Evolutionary conservation across 2,888 invertebrate genomes (phyloP).

Genomic region (Diaphora mendica): DNA sequence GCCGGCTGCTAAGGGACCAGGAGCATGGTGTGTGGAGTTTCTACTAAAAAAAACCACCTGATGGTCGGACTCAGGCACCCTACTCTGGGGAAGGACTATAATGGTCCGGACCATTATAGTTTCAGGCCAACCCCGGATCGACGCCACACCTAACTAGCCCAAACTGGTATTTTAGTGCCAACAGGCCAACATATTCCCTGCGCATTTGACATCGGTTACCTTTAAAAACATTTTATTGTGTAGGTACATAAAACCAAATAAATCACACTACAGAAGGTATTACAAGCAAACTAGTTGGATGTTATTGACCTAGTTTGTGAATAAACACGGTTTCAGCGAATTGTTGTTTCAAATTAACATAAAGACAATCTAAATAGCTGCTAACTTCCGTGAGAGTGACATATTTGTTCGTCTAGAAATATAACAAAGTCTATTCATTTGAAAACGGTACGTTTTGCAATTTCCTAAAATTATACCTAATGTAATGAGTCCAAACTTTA

Average conservation of each 20-base stretch:
- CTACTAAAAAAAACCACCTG: too few relatives aligned
- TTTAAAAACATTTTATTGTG: background rate
- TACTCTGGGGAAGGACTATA: background rate
- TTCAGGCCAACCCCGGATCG: too few relatives aligned
- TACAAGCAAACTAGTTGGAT: slow-evolving; percentile 19
- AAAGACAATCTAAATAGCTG: slow-evolving; percentile 1
- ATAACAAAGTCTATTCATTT: background rate
- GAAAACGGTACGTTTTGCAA: background rate
- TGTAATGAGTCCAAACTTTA: background rate
- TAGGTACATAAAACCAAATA: background rate
- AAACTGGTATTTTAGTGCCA: too few relatives aligned
- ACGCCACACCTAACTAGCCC: too few relatives aligned
- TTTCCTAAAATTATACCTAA: background rate
- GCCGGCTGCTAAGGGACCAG: too few relatives aligned
- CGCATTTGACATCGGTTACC: background rate
- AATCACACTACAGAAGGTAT: background rate
- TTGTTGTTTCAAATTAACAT: background rate
- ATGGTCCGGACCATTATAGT: background rate
- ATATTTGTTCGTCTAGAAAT: background rate
- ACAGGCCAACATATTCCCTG: too few relatives aligned
- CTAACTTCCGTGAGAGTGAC: background rate
- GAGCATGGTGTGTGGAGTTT: too few relatives aligned
- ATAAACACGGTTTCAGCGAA: slow-evolving; percentile 26
- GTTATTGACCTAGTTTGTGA: slow-evolving; percentile 41
- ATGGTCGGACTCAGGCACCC: too few relatives aligned